A percentile compares a stretch with the other conserved stretches of the same genome.
Evolutionary conservation across 2,888 invertebrate species (phyloP).

Genomic region (Thymelicus acteon): DNA sequence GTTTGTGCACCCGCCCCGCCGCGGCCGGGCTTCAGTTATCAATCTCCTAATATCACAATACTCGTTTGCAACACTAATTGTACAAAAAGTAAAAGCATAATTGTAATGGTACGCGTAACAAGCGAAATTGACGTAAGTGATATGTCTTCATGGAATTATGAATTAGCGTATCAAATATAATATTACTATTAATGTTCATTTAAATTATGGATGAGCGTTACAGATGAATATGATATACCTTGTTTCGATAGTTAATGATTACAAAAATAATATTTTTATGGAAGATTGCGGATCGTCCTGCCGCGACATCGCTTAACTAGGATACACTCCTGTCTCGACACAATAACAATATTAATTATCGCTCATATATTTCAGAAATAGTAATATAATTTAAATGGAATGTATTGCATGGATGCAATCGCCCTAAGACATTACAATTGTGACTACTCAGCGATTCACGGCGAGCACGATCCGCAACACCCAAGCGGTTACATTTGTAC

Average conservation of each 20-base stretch:
- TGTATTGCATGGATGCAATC: slow-evolving; percentile 23
- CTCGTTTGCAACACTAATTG: slow-evolving; percentile 70
- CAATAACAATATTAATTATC: slow-evolving; percentile 21
- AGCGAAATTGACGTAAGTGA: slow-evolving; percentile 66
- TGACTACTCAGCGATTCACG: slow-evolving; percentile 4
- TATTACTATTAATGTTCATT: slow-evolving; percentile 11
- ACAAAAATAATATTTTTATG: slow-evolving; percentile 34
- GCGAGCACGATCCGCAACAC: slow-evolving; percentile 22
- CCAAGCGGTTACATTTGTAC: slow-evolving; percentile 52
- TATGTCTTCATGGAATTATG: slow-evolving; percentile 62
- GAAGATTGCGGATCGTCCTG: slow-evolving; percentile 29
- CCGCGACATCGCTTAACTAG: neutral
- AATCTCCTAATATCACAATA: slow-evolving; percentile 79
- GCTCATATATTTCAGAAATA: slow-evolving; percentile 8
- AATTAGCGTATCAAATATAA: slow-evolving; percentile 19
- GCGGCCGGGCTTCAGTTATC: slow-evolving; percentile 46
- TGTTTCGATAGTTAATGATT: slow-evolving; percentile 45
- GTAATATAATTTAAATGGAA: slow-evolving; percentile 30
- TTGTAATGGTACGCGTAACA: slow-evolving; percentile 52
- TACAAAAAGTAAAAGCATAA: slow-evolving; percentile 54
- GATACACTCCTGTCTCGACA: slow-evolving; percentile 5
- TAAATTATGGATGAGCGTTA: slow-evolving; percentile 35
- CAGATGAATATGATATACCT: slow-evolving; percentile 40
- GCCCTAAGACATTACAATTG: slow-evolving; percentile 1
- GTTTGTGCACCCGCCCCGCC: slow-evolving; percentile 66